A percentile compares a stretch with the other conserved stretches of the same genome.
These are phyloP conservation scores for Corella eumyota DNA, from an alignment of 23 tunicate genomes.

Conservation along the genomic window DNA sequence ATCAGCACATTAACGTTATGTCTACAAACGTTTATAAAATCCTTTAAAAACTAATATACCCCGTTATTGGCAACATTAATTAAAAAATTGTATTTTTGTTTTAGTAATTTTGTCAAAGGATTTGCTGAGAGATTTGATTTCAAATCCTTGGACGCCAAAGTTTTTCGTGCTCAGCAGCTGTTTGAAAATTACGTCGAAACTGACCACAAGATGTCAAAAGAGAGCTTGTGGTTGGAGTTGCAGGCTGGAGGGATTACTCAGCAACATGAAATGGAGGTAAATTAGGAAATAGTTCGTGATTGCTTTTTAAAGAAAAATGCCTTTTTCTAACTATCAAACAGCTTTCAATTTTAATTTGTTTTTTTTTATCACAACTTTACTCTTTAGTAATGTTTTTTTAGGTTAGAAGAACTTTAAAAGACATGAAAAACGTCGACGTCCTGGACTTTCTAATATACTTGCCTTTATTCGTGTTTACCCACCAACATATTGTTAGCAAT, in stretches of 20 bases:
- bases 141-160: conserved; percentile 42
- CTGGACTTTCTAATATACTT: conserved; percentile 79
- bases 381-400: no score
- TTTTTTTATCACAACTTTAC: no score
- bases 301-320: not conserved
- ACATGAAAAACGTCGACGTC: conserved; percentile 53
- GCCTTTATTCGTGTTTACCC: conserved; percentile 58
- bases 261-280: conserved; percentile 59
- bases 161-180: conserved; percentile 43
- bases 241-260: conserved; percentile 69
- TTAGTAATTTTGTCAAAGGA: conserved; percentile 59
- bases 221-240: conserved; percentile 62
- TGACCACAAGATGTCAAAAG: conserved; percentile 58
- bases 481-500: conserved; percentile 32
- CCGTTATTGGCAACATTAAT: no score
- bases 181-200: conserved; percentile 39
- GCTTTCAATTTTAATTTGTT: not conserved
- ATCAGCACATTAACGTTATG: no score
- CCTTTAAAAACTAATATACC: no score
- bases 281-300: not conserved
- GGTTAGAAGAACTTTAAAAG: conserved; percentile 51
- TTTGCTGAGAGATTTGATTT: conserved; percentile 50
- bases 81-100: no score
- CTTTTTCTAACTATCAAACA: not conserved
- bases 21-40: no score